Conservation (phyloP, 1,140 invertebrate species). For the Branchinecta lindahli region DNA sequence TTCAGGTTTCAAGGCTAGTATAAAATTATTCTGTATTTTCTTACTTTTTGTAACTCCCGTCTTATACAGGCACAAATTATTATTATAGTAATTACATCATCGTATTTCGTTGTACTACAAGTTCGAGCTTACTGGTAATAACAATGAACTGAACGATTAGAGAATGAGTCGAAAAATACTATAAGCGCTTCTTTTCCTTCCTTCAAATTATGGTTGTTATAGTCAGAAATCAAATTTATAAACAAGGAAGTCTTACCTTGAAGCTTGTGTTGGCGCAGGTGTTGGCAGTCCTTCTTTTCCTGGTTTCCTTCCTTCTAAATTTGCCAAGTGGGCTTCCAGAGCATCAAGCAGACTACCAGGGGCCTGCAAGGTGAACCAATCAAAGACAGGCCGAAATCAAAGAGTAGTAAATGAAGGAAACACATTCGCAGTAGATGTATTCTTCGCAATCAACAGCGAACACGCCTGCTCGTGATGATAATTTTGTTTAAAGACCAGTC, state of each 20-base stretch:
- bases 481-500: background rate
- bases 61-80: no score
- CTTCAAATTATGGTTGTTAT: no score
- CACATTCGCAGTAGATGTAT: background rate
- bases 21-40: no score
- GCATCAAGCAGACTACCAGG: slow-evolving; percentile 95
- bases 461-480: background rate
- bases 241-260: slow-evolving; percentile 40
- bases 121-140: no score
- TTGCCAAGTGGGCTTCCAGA: slow-evolving; percentile 83
- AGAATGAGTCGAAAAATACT: no score
- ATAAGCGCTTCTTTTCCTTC: no score
- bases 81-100: no score
- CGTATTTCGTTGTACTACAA: no score
- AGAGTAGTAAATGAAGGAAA: background rate
- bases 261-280: slow-evolving; percentile 65
- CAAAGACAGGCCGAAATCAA: background rate
- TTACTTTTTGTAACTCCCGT: no score
- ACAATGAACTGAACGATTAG: no score
- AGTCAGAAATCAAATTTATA: no score
- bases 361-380: slow-evolving; percentile 41
- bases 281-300: slow-evolving; percentile 45
- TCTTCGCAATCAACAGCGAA: background rate
- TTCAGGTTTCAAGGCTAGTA: no score
- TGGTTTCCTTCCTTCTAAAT: slow-evolving; percentile 77